phyloP scores from a whole-genome alignment of 2,797 vertebrate species.

The Glossophaga mutica region DNA sequence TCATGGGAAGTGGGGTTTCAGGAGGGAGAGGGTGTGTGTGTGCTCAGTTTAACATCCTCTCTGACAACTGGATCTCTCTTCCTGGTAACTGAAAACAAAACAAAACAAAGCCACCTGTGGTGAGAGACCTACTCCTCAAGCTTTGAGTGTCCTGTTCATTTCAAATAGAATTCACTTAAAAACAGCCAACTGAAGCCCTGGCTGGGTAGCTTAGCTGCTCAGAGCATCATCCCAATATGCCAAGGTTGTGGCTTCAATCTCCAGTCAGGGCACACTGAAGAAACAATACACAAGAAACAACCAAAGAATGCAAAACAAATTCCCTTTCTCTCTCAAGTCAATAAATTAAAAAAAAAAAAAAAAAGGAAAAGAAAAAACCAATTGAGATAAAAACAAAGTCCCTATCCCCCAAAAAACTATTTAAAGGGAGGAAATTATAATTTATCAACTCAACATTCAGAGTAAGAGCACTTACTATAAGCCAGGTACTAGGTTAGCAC shows the following conservation, averaged over 20 bases:
- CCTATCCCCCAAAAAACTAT: not conserved
- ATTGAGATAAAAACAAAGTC: not conserved
- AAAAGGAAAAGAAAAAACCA: not conserved
- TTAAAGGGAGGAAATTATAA: not conserved
- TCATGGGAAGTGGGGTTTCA: not conserved
- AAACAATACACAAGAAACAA: not conserved
- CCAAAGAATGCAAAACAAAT: not conserved
- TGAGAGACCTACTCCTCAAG: not conserved
- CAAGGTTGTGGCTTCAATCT: not conserved
- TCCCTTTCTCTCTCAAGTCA: not conserved
- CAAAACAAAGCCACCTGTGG: not conserved
- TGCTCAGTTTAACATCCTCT: not conserved
- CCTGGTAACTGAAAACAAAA: not conserved
- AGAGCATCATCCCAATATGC: not conserved
- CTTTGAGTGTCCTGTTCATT: not conserved
- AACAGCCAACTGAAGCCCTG: not conserved
- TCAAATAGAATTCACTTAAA: not conserved
- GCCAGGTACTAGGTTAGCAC: not conserved
- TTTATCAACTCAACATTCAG: not conserved
- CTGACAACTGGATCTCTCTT: not conserved
- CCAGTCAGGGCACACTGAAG: not conserved
- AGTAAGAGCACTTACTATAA: not conserved
- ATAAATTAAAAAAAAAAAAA: not conserved
- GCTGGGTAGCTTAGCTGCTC: not conserved
- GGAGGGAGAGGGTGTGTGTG: not conserved